Evolutionary conservation across 2,888 invertebrate genomes (phyloP).

Genomic region (Agrotis ipsilon): DNA sequence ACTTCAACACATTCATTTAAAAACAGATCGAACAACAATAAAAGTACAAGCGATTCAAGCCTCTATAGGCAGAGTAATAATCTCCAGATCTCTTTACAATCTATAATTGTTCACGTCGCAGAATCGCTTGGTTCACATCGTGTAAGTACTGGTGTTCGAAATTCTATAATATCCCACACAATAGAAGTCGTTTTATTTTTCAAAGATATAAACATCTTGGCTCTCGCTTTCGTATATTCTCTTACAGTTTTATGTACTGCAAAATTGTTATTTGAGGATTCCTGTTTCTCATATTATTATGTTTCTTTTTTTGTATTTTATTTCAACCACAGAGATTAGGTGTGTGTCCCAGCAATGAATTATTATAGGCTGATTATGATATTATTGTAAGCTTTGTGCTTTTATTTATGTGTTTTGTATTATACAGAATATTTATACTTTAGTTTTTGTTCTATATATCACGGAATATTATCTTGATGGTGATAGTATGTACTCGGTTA

Average conservation of each 20-base stretch:
- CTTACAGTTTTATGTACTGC: constrained; percentile 49
- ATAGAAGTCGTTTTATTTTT: constrained; percentile 60
- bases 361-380: too few species aligned
- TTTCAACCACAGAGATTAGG: too few species aligned
- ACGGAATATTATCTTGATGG: too few species aligned
- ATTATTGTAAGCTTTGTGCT: too few species aligned
- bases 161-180: constrained; percentile 63
- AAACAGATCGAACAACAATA: constrained; percentile 25
- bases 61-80: constrained; percentile 13
- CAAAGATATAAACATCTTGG: constrained; percentile 54
- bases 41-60: neutral
- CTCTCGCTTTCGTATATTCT: constrained; percentile 37
- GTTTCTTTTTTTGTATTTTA: constrained; percentile 1
- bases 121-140: constrained; percentile 37
- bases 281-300: constrained; percentile 14
- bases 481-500: too few species aligned
- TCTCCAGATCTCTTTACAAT: constrained; percentile 27
- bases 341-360: too few species aligned
- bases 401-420: neutral
- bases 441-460: too few species aligned
- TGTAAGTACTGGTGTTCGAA: constrained; percentile 42
- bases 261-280: constrained; percentile 59
- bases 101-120: constrained; percentile 55
- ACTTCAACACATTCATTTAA: neutral
- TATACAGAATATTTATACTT: too few species aligned